These are phyloP conservation scores for Ceratosolen solmsi DNA, from an alignment of 1,140 invertebrate genomes.

Conservation along the genomic window DNA sequence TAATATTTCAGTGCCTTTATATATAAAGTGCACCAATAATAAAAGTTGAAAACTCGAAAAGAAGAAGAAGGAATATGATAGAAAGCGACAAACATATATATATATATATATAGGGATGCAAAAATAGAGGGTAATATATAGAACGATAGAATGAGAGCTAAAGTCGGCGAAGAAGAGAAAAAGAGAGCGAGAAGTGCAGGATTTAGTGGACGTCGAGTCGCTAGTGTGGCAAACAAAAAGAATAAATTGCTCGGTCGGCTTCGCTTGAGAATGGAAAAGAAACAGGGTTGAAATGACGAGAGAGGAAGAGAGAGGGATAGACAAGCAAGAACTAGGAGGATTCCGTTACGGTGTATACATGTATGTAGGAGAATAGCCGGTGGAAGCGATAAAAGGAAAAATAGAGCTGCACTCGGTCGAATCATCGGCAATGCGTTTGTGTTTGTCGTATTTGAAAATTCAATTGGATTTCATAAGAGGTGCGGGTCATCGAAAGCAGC, in stretches of 20 bases:
- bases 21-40: no score
- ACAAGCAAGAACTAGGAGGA: no score
- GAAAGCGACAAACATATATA: no score
- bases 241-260: conserved; percentile 38
- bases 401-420: conserved; percentile 31
- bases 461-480: conserved; percentile 52
- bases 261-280: neutral
- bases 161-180: neutral
- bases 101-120: no score
- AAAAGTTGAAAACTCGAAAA: no score
- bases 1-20: no score
- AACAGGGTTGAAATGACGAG: conserved; percentile 5
- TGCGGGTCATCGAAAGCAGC: neutral
- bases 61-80: no score
- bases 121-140: neutral
- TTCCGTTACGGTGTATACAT: no score
- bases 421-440: conserved; percentile 48
- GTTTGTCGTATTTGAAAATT: conserved; percentile 54
- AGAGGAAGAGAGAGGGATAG: neutral
- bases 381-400: no score
- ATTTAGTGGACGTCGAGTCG: conserved; percentile 50
- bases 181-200: neutral
- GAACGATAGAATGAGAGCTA: conserved; percentile 1
- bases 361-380: no score
- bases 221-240: conserved; percentile 46